Conservation (phyloP, 2,797 vertebrate species). For the Pangasius sanitwongsei region DNA sequence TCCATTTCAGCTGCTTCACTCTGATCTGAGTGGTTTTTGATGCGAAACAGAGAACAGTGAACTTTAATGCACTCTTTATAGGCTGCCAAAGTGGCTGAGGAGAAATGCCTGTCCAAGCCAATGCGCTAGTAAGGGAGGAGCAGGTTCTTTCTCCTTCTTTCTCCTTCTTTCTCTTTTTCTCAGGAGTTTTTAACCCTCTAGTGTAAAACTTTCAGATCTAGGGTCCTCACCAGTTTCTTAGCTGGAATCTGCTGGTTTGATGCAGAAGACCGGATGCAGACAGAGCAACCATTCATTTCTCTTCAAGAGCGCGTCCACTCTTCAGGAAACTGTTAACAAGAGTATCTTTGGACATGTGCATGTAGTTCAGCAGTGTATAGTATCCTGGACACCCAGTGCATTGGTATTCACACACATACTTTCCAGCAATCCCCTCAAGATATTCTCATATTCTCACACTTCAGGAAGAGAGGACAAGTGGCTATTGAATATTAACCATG, state of each 20-base stretch:
- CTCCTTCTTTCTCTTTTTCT: conserved; percentile 36
- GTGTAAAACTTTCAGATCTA: neutral
- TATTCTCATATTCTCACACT: conserved; percentile 75
- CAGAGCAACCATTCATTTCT: conserved; percentile 29
- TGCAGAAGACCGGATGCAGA: conserved; percentile 65
- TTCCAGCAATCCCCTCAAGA: conserved; percentile 61
- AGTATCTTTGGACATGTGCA: conserved; percentile 67
- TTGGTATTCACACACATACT: conserved; percentile 38
- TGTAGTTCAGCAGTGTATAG: conserved; percentile 65
- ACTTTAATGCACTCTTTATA: conserved; percentile 72
- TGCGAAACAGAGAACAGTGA: conserved; percentile 69
- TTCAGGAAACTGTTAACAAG: conserved; percentile 45
- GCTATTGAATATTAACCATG: conserved; percentile 86
- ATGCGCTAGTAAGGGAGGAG: conserved; percentile 64
- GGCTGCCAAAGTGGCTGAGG: conserved; percentile 70
- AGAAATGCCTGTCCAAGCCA: conserved; percentile 71
- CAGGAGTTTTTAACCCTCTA: conserved; percentile 14
- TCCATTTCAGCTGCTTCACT: conserved; percentile 21
- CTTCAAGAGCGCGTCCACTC: conserved; percentile 37
- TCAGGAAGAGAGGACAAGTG: conserved; percentile 76
- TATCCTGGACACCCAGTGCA: conserved; percentile 35
- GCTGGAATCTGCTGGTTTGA: neutral
- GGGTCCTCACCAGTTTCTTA: neutral
- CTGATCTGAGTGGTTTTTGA: conserved; percentile 35
- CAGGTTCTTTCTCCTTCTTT: conserved; percentile 47